phyloP scores from a whole-genome alignment of 2,797 vertebrate species.

The Phalloptychus januarius region DNA sequence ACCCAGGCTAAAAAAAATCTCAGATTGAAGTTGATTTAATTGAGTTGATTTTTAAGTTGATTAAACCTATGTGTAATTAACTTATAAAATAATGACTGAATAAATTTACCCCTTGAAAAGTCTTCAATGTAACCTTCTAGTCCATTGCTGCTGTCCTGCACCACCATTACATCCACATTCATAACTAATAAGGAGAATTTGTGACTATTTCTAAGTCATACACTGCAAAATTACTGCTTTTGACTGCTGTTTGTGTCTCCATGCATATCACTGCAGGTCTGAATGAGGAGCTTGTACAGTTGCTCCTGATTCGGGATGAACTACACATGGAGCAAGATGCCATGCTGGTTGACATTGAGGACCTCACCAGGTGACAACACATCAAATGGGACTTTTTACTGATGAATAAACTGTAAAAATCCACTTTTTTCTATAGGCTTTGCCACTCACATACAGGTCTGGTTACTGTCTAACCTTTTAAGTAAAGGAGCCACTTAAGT shows the following conservation, averaged over 20 bases:
- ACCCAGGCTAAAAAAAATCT: neutral
- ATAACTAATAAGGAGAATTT: neutral
- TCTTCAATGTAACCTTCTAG: neutral
- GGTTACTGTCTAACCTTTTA: neutral
- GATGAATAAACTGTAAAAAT: neutral
- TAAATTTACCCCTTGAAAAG: neutral
- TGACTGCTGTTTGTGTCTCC: neutral
- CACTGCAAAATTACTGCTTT: neutral
- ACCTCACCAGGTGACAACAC: conserved; percentile 90
- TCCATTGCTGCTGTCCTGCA: neutral
- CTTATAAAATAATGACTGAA: neutral
- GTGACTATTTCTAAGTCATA: neutral
- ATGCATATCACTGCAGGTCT: conserved; percentile 80
- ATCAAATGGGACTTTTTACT: neutral
- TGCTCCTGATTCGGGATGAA: conserved; percentile 96
- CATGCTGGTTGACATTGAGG: conserved; percentile 99
- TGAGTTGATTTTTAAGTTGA: no score
- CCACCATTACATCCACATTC: conserved; percentile 1
- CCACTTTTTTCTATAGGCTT: neutral
- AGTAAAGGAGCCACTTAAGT: neutral
- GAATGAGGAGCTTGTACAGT: conserved; percentile 98
- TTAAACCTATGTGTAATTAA: neutral
- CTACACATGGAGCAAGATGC: conserved; percentile 98
- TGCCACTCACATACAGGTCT: neutral
- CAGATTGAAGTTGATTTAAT: neutral